A percentile compares a stretch with the other conserved stretches of the same genome.
phyloP scores from a whole-genome alignment of 2,113 vertebrate genomes.

The Nycticryphes semicollaris region DNA sequence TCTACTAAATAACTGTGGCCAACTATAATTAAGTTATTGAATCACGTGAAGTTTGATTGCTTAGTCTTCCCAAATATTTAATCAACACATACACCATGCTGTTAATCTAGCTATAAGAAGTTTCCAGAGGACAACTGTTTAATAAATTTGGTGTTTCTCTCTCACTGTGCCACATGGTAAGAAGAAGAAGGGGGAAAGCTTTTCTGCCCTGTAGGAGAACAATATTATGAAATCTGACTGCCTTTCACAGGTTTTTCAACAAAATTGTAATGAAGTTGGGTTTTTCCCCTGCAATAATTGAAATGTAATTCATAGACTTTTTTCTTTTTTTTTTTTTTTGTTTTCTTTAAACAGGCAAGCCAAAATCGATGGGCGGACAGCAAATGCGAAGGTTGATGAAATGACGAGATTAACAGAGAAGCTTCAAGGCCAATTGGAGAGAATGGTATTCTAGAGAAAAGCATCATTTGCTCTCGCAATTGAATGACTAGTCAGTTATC shows the following conservation, averaged over 20 bases:
- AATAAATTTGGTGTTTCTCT: background rate
- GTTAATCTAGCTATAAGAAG: background rate
- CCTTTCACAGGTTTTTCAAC: background rate
- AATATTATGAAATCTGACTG: background rate
- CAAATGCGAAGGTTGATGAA: conserved; percentile 84
- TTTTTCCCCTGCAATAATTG: background rate
- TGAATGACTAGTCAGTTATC: background rate
- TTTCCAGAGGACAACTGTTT: background rate
- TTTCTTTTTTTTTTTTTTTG: background rate
- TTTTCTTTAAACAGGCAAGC: conserved; percentile 74
- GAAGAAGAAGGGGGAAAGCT: background rate
- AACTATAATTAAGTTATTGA: background rate
- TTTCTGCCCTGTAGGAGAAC: background rate
- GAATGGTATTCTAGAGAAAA: conserved; percentile 74
- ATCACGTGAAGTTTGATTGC: background rate
- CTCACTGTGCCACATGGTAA: background rate
- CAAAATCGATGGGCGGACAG: conserved; percentile 82
- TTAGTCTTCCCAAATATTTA: background rate
- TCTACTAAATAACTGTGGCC: background rate
- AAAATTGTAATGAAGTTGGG: background rate
- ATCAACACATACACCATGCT: background rate
- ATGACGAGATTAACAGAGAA: conserved; percentile 80
- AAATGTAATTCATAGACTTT: background rate
- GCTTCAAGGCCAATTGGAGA: conserved; percentile 82
- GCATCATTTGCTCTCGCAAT: background rate